Evolutionary conservation across 2,113 vertebrate genomes (phyloP).

Genomic region (Clupea harengus): DNA sequence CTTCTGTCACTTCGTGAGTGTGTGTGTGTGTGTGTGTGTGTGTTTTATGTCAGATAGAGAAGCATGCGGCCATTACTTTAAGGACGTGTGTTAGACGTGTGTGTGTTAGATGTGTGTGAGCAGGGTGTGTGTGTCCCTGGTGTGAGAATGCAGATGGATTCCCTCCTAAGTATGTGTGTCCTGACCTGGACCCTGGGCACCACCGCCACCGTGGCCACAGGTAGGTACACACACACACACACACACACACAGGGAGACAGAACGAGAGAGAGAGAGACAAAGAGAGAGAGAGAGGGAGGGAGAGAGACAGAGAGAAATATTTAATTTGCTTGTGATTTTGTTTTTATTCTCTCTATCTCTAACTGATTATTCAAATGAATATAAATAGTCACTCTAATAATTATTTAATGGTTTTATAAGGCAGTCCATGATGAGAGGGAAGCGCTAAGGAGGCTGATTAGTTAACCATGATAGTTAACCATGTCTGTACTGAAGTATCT

Average conservation of each 20-base stretch:
- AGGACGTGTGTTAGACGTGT: neutral
- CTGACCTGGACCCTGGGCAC: neutral
- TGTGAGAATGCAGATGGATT: neutral
- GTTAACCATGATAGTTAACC: too few species aligned
- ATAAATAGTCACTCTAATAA: too few species aligned
- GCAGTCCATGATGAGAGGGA: too few species aligned
- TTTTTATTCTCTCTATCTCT: too few species aligned
- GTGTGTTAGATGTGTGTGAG: neutral
- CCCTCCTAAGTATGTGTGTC: neutral
- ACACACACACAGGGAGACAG: neutral
- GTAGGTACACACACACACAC: conserved; percentile 17
- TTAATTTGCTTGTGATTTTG: too few species aligned
- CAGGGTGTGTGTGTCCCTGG: neutral
- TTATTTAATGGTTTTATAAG: too few species aligned
- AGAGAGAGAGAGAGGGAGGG: too few species aligned
- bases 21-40: conserved; percentile 7
- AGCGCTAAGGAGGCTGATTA: too few species aligned
- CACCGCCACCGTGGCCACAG: conserved; percentile 11
- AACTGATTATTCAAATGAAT: too few species aligned
- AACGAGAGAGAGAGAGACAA: too few species aligned
- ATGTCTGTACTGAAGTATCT: too few species aligned
- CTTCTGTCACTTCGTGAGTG: conserved; percentile 10
- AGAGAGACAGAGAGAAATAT: too few species aligned
- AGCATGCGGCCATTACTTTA: neutral
- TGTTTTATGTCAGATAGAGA: neutral